These are phyloP conservation scores for Eutrigla gurnardus DNA, from an alignment of 2,797 vertebrate genomes.

Conservation along the genomic window DNA sequence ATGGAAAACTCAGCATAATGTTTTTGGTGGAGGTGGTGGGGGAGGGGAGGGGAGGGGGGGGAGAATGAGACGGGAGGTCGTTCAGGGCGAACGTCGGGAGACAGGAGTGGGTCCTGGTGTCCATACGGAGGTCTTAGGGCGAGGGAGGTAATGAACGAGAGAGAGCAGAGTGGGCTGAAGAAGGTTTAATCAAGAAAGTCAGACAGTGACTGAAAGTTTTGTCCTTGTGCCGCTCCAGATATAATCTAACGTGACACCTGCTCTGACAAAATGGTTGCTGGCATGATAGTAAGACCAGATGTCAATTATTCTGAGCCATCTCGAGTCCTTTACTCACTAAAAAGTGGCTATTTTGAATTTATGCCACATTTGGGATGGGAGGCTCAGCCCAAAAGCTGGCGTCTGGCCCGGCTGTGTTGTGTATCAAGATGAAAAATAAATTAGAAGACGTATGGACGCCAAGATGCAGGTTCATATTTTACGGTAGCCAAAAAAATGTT, in stretches of 20 bases:
- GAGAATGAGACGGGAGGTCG: conserved; percentile 63
- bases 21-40: conserved; percentile 44
- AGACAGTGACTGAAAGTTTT: conserved; percentile 34
- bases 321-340: conserved; percentile 11
- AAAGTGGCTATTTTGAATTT: conserved; percentile 14
- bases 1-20: conserved; percentile 76
- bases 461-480: not conserved
- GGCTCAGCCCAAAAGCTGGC: not conserved
- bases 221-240: conserved; percentile 33
- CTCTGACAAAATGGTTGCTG: conserved; percentile 22
- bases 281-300: conserved; percentile 14
- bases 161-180: conserved; percentile 27
- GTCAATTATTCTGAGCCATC: not conserved
- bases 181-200: conserved; percentile 36
- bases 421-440: conserved; percentile 3
- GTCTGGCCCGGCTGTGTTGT: not conserved
- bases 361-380: not conserved
- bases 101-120: conserved; percentile 54
- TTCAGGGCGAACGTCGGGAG: conserved; percentile 54
- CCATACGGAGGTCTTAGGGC: conserved; percentile 49
- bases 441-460: not conserved
- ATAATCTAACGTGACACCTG: conserved; percentile 22
- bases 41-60: not conserved
- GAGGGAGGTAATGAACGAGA: conserved; percentile 51
- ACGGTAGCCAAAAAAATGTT: not conserved